A percentile compares a stretch with the other conserved stretches of the same genome.
phyloP scores from a whole-genome alignment of 2,888 invertebrate species.

The Macrophya annulata region DNA sequence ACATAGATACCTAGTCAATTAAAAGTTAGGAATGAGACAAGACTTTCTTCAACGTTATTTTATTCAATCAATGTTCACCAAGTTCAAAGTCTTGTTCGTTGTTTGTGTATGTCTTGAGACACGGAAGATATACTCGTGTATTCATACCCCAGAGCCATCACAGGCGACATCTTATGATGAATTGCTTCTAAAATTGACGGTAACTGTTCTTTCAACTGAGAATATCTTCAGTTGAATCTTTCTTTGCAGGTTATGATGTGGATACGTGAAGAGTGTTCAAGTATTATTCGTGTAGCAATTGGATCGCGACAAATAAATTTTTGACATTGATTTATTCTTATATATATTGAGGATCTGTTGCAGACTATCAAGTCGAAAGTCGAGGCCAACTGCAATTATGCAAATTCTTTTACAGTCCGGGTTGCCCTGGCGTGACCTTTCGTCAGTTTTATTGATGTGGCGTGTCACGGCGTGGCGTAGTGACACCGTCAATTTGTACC shows the following conservation, averaged over 20 bases:
- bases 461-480: constrained; percentile 63
- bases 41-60: constrained; percentile 8
- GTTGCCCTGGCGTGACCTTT: constrained; percentile 49
- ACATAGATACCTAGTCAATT: neutral
- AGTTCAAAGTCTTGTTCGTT: neutral
- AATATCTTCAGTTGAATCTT: constrained; percentile 30
- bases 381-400: constrained; percentile 39
- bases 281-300: neutral
- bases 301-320: constrained; percentile 34
- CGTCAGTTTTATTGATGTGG: constrained; percentile 65
- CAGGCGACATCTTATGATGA: constrained; percentile 45
- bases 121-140: neutral
- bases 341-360: neutral
- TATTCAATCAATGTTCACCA: constrained; percentile 41
- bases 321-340: neutral
- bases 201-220: neutral
- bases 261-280: neutral
- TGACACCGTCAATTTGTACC: constrained; percentile 65
- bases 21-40: neutral
- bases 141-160: neutral
- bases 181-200: constrained; percentile 13
- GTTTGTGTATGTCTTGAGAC: neutral
- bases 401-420: constrained; percentile 31
- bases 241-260: neutral
- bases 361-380: constrained; percentile 21